These are phyloP conservation scores for Miltochrista miniata DNA, from an alignment of 2,888 invertebrate species.

Conservation along the genomic window DNA sequence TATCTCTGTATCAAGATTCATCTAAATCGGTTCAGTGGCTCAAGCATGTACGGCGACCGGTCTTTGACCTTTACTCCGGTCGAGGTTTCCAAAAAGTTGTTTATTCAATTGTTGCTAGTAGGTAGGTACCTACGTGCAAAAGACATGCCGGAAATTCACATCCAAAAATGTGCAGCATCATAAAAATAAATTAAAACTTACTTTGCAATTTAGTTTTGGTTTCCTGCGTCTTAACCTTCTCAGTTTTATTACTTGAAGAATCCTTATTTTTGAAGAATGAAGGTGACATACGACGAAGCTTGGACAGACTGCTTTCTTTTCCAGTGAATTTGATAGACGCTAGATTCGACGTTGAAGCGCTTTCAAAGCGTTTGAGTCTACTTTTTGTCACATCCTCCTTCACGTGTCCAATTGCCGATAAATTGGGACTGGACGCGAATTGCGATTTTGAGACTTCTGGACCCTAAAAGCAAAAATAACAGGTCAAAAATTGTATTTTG, in stretches of 20 bases:
- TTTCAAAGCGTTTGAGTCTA: constrained; percentile 56
- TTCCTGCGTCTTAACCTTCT: constrained; percentile 44
- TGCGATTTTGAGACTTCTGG: constrained; percentile 60
- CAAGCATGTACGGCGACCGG: too few relatives aligned
- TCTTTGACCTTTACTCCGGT: too few relatives aligned
- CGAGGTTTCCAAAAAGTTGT: too few relatives aligned
- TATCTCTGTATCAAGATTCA: too few relatives aligned
- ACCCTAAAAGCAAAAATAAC: constrained; percentile 45
- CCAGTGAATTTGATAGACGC: constrained; percentile 35
- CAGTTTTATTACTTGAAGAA: constrained; percentile 34
- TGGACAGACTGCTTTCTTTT: constrained; percentile 53
- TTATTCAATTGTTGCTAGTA: too few relatives aligned
- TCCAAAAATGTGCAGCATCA: too few relatives aligned
- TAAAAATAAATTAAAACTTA: constrained; percentile 35
- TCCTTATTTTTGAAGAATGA: constrained; percentile 59
- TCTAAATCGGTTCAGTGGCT: too few relatives aligned
- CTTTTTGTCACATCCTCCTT: constrained; percentile 53
- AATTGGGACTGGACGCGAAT: constrained; percentile 72
- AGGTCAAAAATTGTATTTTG: too few relatives aligned
- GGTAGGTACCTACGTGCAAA: too few relatives aligned
- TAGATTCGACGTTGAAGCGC: constrained; percentile 66
- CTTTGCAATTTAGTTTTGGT: constrained; percentile 57
- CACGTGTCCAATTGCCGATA: constrained; percentile 47
- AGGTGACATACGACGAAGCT: constrained; percentile 63
- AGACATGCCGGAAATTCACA: too few relatives aligned